A percentile compares a stretch with the other conserved stretches of the same genome.
These are phyloP conservation scores for Amblyopsis rosae DNA, from an alignment of 2,113 vertebrate genomes.

Conservation along the genomic window DNA sequence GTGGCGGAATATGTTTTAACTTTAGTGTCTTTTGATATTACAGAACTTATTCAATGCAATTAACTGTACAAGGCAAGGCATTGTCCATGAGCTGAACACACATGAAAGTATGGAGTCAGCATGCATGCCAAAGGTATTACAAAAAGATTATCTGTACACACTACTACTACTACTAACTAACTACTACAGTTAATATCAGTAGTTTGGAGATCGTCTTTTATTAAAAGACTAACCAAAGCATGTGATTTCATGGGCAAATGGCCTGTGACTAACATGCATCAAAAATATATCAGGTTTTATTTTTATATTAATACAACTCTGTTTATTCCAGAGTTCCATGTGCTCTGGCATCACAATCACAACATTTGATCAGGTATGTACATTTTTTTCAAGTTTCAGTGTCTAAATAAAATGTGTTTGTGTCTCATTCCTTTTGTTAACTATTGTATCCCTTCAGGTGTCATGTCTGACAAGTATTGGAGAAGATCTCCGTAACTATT, in stretches of 20 bases:
- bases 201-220: neutral
- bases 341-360: constrained; percentile 59
- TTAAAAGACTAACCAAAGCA: too few species aligned
- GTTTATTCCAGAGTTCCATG: constrained; percentile 57
- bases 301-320: neutral
- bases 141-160: neutral
- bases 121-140: constrained; percentile 69
- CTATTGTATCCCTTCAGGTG: constrained; percentile 41
- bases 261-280: neutral
- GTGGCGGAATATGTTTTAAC: neutral
- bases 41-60: constrained; percentile 62
- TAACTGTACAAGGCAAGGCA: constrained; percentile 51
- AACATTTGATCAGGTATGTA: constrained; percentile 72
- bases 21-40: constrained; percentile 28
- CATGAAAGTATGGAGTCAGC: constrained; percentile 43
- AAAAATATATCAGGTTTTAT: neutral
- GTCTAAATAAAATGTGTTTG: neutral
- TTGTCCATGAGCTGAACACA: constrained; percentile 52
- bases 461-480: constrained; percentile 61
- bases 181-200: neutral
- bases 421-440: neutral
- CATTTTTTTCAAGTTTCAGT: neutral
- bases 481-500: constrained; percentile 66
- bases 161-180: too few species aligned
- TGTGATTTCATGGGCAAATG: neutral